These are phyloP conservation scores for Parnassius orleans DNA, from an alignment of 2,888 invertebrate species.

Conservation along the genomic window DNA sequence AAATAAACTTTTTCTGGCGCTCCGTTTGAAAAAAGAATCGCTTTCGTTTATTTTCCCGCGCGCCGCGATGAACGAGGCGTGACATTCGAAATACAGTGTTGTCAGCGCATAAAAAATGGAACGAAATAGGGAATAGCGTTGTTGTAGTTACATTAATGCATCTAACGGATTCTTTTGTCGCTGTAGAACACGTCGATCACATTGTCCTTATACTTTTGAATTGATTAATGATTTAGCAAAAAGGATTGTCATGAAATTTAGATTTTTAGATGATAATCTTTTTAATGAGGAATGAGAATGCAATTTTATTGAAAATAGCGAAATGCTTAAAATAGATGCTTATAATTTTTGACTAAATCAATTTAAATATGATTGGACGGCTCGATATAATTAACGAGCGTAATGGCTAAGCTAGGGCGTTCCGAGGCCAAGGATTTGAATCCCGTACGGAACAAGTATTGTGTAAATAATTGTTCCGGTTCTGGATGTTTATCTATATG, in stretches of 20 bases:
- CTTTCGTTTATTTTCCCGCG: constrained; percentile 70
- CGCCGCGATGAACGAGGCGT: constrained; percentile 74
- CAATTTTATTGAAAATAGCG: background rate
- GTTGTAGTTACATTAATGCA: constrained; percentile 72
- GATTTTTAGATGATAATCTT: background rate
- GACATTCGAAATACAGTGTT: constrained; percentile 75
- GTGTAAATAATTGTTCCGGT: too few species aligned
- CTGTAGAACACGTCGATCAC: constrained; percentile 56
- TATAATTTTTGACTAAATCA: too few species aligned
- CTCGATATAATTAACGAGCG: too few species aligned
- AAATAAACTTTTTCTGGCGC: constrained; percentile 65
- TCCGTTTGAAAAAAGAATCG: constrained; percentile 52
- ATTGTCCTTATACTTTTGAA: constrained; percentile 44
- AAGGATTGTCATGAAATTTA: constrained; percentile 46
- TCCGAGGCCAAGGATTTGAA: too few species aligned
- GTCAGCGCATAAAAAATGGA: constrained; percentile 62
- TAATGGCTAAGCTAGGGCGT: too few species aligned
- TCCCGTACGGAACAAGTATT: too few species aligned
- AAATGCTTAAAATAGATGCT: background rate
- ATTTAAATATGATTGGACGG: too few species aligned
- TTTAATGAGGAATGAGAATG: background rate
- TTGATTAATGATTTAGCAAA: constrained; percentile 48
- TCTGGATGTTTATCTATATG: too few species aligned
- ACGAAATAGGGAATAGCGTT: constrained; percentile 63
- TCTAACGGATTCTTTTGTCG: constrained; percentile 70